Evolutionary conservation across 2,113 vertebrate species (phyloP), one percentile per base, ranked within the genome.

Genomic region (Pseudopipra pipra): DNA sequence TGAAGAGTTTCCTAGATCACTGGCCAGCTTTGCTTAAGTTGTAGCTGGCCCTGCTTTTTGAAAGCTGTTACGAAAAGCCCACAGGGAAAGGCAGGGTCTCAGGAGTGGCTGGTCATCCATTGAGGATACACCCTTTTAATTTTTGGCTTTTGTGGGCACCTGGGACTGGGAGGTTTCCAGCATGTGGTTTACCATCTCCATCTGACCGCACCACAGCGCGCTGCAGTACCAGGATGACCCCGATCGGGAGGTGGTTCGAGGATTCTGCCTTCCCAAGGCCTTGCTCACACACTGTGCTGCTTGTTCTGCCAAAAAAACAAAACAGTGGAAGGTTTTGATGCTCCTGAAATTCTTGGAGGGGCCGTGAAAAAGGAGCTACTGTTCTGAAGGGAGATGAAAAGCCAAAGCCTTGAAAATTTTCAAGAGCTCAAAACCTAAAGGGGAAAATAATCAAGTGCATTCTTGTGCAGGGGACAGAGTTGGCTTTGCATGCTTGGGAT

Each of bases 101-200:
- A 66, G 44, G 98, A 97, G 98, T 96, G 89, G 95, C 96, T 97
- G 97, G 93, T 85, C 97, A 97, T 97, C 98, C 97, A 63, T 71
- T 23, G 97, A 98, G 98, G 96, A 98, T 97, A 97, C 94, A 95
- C 96, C 87, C 98, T 97, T 98, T 98, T 98, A 98, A 98, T 98
- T 98, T 98, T 97, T 97, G 98, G 97, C 94, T 98, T 98, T 98
- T 98, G 98, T 93, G 98, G 98, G 97, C 97, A 96, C 96, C 94
- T 90, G 93, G 96, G 97, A 98, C 96, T 97, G 96, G 97, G 93
- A 79, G 59, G 89, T 96, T 97, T 98, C 97, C 97, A 98, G 82
- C 55, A 3, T 98, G 98, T 75, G 98, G 97, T 98, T 98, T 98
- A 96, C 96, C 97, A 97, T 95, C 81, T 43, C 92, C 89, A 31